Evolutionary conservation across 2,888 invertebrate genomes (phyloP).

Genomic region (Hydroisotoma schaefferi): DNA sequence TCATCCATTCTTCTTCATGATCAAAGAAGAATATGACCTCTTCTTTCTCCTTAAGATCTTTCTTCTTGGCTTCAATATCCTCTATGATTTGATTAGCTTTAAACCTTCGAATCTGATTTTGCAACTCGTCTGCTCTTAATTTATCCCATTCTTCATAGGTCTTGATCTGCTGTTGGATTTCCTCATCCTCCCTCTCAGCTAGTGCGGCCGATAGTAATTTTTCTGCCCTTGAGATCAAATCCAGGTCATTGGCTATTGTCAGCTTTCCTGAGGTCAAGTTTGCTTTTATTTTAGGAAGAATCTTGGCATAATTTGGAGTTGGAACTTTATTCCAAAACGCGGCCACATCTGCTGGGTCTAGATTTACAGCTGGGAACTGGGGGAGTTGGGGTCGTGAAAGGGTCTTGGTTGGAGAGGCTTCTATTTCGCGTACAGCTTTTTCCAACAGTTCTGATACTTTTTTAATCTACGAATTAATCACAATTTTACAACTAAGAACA

Average conservation of each 20-base stretch:
- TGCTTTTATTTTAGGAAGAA: conserved; percentile 25
- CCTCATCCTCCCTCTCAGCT: conserved; percentile 58
- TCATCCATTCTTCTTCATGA: conserved; percentile 62
- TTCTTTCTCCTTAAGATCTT: conserved; percentile 61
- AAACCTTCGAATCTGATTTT: conserved; percentile 60
- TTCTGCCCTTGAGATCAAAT: conserved; percentile 29
- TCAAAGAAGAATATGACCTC: conserved; percentile 65
- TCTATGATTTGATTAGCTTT: conserved; percentile 55
- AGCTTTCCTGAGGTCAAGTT: conserved; percentile 20
- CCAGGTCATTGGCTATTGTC: conserved; percentile 9
- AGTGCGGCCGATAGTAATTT: conserved; percentile 51
- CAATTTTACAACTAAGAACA: too few relatives aligned
- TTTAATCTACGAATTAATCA: conserved; percentile 24
- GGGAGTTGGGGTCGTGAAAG: conserved; percentile 38
- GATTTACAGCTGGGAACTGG: conserved; percentile 40
- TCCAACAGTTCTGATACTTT: conserved; percentile 53
- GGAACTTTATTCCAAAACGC: conserved; percentile 33
- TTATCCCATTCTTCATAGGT: conserved; percentile 61
- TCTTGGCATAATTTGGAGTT: conserved; percentile 30
- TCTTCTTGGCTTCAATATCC: conserved; percentile 61
- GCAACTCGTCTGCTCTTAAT: conserved; percentile 59
- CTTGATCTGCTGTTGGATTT: conserved; percentile 60
- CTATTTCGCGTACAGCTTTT: conserved; percentile 52
- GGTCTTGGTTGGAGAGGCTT: conserved; percentile 38
- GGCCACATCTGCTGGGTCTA: conserved; percentile 39